These are phyloP conservation scores for Ostrea denselamellosa DNA, from an alignment of 1,140 invertebrate species.

Conservation along the genomic window DNA sequence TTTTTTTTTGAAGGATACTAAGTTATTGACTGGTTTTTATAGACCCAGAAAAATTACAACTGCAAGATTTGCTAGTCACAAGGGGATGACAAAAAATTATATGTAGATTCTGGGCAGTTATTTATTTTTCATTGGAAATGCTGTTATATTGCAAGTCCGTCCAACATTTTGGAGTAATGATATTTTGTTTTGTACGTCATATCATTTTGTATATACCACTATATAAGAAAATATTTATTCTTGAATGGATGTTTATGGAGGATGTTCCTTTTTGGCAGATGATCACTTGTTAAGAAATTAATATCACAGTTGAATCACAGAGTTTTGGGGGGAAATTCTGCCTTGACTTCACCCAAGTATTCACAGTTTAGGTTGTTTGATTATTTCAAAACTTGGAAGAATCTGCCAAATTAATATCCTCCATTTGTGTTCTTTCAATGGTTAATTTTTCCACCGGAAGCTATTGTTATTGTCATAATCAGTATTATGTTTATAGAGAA, in stretches of 20 bases:
- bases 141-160: not conserved
- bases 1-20: not conserved
- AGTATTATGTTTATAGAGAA: conserved; percentile 26
- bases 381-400: not conserved
- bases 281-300: not conserved
- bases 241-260: conserved; percentile 17
- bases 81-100: not conserved
- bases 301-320: conserved; percentile 17
- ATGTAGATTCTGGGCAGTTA: not conserved
- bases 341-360: not conserved
- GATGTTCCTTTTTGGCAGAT: not conserved
- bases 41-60: not conserved
- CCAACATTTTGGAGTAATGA: not conserved
- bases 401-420: conserved; percentile 3
- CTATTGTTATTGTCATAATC: conserved; percentile 27
- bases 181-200: not conserved
- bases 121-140: not conserved
- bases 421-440: conserved; percentile 8
- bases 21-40: not conserved
- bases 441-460: conserved; percentile 11
- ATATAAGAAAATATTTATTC: conserved; percentile 27
- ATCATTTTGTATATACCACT: conserved; percentile 29
- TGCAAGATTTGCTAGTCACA: conserved; percentile 13
- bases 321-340: not conserved
- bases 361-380: not conserved